Conservation (phyloP, 1,140 invertebrate species). For the Drosophila prosaltans region DNA sequence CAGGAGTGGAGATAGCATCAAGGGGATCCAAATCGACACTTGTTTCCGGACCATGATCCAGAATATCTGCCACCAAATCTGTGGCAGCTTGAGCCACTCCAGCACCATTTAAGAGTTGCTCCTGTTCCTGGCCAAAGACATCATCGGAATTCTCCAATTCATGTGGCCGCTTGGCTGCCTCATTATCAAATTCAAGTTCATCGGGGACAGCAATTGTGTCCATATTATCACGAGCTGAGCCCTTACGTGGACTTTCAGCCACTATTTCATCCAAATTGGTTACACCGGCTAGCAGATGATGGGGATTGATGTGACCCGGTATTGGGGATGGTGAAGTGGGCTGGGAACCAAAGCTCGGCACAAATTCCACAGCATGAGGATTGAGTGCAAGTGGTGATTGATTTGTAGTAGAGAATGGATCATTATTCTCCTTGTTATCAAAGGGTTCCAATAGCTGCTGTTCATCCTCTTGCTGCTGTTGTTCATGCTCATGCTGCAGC, state of each 20-base stretch:
- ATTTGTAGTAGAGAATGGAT: slow-evolving; percentile 40
- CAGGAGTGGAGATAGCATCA: slow-evolving; percentile 14
- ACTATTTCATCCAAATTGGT: slow-evolving; percentile 65
- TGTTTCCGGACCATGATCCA: slow-evolving; percentile 75
- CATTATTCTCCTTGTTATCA: slow-evolving; percentile 66
- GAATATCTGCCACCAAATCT: slow-evolving; percentile 19
- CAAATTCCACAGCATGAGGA: slow-evolving; percentile 75
- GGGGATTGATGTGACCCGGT: slow-evolving; percentile 24
- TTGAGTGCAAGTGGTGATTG: slow-evolving; percentile 71
- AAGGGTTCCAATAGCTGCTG: slow-evolving; percentile 30
- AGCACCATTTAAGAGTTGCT: background rate
- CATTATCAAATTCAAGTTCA: slow-evolving; percentile 67
- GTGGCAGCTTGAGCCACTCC: background rate
- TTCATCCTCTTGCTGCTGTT: slow-evolving; percentile 35
- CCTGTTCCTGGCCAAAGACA: slow-evolving; percentile 45
- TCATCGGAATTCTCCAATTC: slow-evolving; percentile 67
- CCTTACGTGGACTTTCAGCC: slow-evolving; percentile 76
- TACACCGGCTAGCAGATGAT: slow-evolving; percentile 48
- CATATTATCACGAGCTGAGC: slow-evolving; percentile 59
- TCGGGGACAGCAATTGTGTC: slow-evolving; percentile 69
- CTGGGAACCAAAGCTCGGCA: slow-evolving; percentile 70
- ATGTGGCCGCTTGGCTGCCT: slow-evolving; percentile 69
- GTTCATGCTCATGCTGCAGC: slow-evolving; percentile 22
- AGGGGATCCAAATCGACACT: slow-evolving; percentile 66
- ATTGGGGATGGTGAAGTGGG: slow-evolving; percentile 60